Evolutionary conservation across 1,140 invertebrate species (phyloP).

Genomic region (Adoxophyes honmai): DNA sequence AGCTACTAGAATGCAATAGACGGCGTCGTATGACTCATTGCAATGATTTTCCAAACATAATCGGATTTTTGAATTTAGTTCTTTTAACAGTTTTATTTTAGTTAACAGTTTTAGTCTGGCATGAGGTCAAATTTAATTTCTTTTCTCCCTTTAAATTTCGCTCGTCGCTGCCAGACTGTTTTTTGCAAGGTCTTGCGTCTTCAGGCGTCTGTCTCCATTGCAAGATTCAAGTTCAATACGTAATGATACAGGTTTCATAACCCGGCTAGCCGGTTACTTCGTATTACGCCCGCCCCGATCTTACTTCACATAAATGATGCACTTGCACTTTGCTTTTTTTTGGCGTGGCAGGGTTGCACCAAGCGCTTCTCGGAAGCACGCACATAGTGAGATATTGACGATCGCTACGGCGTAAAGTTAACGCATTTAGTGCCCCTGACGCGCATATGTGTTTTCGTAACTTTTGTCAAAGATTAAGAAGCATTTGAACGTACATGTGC

Average conservation of each 20-base stretch:
- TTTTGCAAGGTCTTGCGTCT: background rate
- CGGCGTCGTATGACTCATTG: conserved; percentile 53
- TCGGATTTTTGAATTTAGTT: too few relatives aligned
- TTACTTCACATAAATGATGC: conserved; percentile 38
- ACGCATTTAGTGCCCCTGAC: too few relatives aligned
- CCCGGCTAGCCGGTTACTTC: conserved; percentile 33
- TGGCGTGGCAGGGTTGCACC: conserved; percentile 5
- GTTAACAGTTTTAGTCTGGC: too few relatives aligned
- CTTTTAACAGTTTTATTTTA: too few relatives aligned
- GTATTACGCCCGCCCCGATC: conserved; percentile 43
- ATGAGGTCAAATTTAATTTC: too few relatives aligned
- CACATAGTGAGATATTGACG: too few relatives aligned
- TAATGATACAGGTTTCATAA: conserved; percentile 50
- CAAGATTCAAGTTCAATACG: conserved; percentile 43
- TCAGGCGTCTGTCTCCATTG: background rate
- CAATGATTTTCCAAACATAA: too few relatives aligned
- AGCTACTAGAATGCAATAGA: conserved; percentile 52
- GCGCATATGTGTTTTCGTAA: too few relatives aligned
- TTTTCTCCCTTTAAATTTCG: conserved; percentile 22
- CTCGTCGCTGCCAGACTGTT: background rate
- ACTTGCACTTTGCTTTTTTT: conserved; percentile 28
- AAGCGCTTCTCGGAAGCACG: too few relatives aligned
- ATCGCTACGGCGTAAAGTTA: too few relatives aligned
- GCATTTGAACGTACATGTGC: too few relatives aligned
- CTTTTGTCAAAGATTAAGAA: too few relatives aligned